Conservation (phyloP, 2,113 vertebrate genomes). For the Bagarius yarrelli region DNA sequence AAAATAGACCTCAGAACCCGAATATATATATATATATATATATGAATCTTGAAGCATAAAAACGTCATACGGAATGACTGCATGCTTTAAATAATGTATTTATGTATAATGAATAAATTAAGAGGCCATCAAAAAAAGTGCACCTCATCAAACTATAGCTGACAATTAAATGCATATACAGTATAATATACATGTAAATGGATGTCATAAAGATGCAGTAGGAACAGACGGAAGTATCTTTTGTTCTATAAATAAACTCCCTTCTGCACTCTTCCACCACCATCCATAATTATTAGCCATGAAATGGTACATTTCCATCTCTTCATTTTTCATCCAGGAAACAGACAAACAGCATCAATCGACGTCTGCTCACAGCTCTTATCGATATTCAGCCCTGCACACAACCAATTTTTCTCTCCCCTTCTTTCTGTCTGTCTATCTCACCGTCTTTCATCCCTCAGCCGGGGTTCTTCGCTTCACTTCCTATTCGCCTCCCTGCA, state of each 20-base stretch:
- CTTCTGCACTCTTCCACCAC: conserved; percentile 18
- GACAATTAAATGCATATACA: background rate
- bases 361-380: conserved; percentile 35
- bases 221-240: background rate
- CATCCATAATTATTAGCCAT: conserved; percentile 38
- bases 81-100: background rate
- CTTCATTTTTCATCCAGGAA: conserved; percentile 40
- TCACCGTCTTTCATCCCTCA: conserved; percentile 20
- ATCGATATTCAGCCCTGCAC: conserved; percentile 48
- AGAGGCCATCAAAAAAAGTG: background rate
- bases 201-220: background rate
- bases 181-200: background rate
- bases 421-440: conserved; percentile 22
- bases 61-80: background rate
- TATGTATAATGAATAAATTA: conserved; percentile 2
- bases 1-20: too few species aligned
- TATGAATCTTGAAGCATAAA: background rate
- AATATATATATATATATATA: too few species aligned
- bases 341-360: conserved; percentile 13
- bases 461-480: background rate
- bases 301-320: conserved; percentile 23
- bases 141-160: background rate
- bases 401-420: conserved; percentile 16
- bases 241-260: conserved; percentile 9
- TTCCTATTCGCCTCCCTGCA: conserved; percentile 17